Evolutionary conservation across 2,888 invertebrate genomes (phyloP).

Genomic region (Amphipyra tragopoginis): DNA sequence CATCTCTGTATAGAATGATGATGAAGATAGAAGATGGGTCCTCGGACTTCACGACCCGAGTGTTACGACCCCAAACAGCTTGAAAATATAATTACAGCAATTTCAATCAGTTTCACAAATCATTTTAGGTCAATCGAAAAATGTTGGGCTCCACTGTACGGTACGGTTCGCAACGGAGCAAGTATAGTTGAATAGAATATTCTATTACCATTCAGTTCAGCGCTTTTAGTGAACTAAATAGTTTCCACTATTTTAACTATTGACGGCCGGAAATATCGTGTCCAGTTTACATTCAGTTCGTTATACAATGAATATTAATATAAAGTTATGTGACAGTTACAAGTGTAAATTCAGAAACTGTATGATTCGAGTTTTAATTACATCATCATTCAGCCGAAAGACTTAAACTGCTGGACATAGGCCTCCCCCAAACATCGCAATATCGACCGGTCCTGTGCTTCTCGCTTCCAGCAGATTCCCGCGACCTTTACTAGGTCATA

Average conservation of each 20-base stretch:
- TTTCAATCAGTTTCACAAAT: background rate
- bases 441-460: no score
- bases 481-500: no score
- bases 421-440: no score
- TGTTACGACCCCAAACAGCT: no score
- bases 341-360: background rate
- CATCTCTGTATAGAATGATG: no score
- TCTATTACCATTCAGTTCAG: conserved; percentile 36
- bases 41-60: no score
- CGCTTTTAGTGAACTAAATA: conserved; percentile 40
- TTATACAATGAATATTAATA: conserved; percentile 3
- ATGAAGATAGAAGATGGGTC: no score
- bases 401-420: no score
- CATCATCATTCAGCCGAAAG: no score
- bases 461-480: no score
- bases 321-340: background rate
- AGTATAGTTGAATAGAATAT: conserved; percentile 51
- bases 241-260: conserved; percentile 44
- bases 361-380: no score
- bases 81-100: no score
- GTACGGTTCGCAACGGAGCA: conserved; percentile 26
- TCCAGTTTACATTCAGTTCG: conserved; percentile 6
- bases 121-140: background rate
- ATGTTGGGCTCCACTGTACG: conserved; percentile 19
- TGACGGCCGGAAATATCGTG: conserved; percentile 24